Evolutionary conservation across 2,797 vertebrate genomes (phyloP), one percentile per base, ranked within the genome.

Genomic region (Brotula barbata): DNA sequence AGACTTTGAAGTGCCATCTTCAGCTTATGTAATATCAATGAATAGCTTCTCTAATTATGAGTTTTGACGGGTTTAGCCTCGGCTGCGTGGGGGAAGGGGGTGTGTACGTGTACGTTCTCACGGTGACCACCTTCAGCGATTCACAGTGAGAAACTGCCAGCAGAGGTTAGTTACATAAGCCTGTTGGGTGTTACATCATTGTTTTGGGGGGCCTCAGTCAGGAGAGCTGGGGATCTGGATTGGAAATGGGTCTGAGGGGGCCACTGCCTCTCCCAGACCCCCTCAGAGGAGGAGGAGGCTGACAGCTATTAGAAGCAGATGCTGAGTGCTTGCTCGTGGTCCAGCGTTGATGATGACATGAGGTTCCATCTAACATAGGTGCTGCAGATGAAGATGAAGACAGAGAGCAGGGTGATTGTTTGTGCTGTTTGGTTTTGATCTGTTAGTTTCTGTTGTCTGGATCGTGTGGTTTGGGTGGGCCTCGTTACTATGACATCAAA

Each of bases 111-210:
- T 40, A n/a, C 16, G 43, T 80, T 82, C 37, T 41, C 71, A 76
- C 51, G 58, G 43, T 82, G 70, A 64, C 69, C 58, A 63, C 67
- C 72, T 63, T 58, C 39, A 46, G 23, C 68, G 48, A 41, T 68
- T 68, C 36, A 48, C 16, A 63, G 64, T 57, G 60, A 64, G 68
- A 71, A 72, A 61, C 48, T 56, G 56, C 71, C 58, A 75, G 64
- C 41, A 56, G 60, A 78, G 59, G 55, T 77, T 62, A 22, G 70
- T 87, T 87, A 80, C 64, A 61, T 84, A 84, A 86, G 70, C 55
- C 75, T 64, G 53, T 61, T 75, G 79, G 77, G 75, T 61, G 75
- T 87, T 85, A 60, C 76, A 68, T 87, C 83, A 85, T 80, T 81
- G 70, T 78, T 83, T 65, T 72, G 68, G 75, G 8, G 79, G 84